Evolutionary conservation across 64 coral and sea anemone genomes (phyloP).

Genomic region (Astreopora myriophthalma): DNA sequence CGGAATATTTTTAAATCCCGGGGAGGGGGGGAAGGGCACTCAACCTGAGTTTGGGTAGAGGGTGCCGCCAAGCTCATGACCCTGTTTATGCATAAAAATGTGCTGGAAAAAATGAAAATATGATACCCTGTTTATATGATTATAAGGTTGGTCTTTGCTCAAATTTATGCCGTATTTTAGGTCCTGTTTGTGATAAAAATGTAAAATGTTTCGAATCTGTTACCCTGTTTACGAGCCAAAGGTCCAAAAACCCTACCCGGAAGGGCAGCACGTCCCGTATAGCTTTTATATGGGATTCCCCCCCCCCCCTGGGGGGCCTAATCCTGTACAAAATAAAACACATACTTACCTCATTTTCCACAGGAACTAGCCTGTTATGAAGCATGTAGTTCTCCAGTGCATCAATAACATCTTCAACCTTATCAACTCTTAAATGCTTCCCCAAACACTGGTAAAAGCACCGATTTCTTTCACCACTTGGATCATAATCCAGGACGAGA

Average conservation of each 20-base stretch:
- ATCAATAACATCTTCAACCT: not conserved
- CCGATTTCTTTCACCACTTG: slow-evolving; percentile 31
- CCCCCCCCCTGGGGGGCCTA: not conserved
- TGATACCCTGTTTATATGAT: slow-evolving; percentile 4
- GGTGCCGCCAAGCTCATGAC: not conserved
- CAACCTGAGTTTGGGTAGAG: slow-evolving; percentile 8
- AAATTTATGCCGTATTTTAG: not conserved
- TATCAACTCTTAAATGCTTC: slow-evolving; percentile 7
- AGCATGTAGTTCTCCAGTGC: slow-evolving; percentile 25
- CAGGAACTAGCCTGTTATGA: slow-evolving; percentile 15
- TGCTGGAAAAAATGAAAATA: slow-evolving; percentile 3
- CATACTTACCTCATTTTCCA: slow-evolving; percentile 10
- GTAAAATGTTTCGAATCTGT: not conserved
- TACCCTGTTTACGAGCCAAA: not conserved
- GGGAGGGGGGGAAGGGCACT: not conserved
- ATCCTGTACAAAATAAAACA: not conserved
- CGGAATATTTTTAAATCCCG: not conserved
- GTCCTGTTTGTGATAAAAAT: not conserved
- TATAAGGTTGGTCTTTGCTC: slow-evolving; percentile 6
- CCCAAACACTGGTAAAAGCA: slow-evolving; percentile 25
- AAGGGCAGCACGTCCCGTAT: not conserved
- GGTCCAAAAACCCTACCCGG: slow-evolving; percentile 9
- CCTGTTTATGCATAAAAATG: slow-evolving; percentile 6
- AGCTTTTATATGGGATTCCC: slow-evolving; percentile 6
- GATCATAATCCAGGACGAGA: not conserved